Conservation (phyloP, 2,113 vertebrate genomes). For the Ciconia boyciana region DNA sequence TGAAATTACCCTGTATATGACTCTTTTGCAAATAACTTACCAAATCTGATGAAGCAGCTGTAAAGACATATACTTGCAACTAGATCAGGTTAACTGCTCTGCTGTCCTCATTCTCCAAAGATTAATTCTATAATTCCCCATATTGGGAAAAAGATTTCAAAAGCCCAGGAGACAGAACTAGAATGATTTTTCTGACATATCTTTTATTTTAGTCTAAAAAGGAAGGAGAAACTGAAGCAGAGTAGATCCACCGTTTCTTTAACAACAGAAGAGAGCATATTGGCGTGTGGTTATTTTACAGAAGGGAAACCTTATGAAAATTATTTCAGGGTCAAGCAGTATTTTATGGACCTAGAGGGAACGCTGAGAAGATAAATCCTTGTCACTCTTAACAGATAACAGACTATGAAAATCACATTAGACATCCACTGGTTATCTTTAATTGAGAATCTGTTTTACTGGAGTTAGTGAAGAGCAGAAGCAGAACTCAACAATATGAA, state of each 20-base stretch:
- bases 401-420: conserved; percentile 3
- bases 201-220: neutral
- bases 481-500: neutral
- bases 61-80: neutral
- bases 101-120: neutral
- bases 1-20: neutral
- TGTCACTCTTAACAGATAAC: neutral
- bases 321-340: conserved; percentile 25
- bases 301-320: neutral
- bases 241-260: neutral
- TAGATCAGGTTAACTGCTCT: neutral
- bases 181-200: neutral
- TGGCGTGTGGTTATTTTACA: neutral
- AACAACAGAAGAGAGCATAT: neutral
- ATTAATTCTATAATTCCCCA: neutral
- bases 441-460: conserved; percentile 13
- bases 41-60: neutral
- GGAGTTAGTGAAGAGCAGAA: neutral
- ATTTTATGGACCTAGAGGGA: neutral
- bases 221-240: neutral
- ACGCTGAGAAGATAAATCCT: neutral
- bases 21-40: neutral
- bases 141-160: neutral
- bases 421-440: neutral
- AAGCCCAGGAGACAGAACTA: neutral